Conservation (phyloP, 2,113 vertebrate species). For the Gobio gobio region DNA sequence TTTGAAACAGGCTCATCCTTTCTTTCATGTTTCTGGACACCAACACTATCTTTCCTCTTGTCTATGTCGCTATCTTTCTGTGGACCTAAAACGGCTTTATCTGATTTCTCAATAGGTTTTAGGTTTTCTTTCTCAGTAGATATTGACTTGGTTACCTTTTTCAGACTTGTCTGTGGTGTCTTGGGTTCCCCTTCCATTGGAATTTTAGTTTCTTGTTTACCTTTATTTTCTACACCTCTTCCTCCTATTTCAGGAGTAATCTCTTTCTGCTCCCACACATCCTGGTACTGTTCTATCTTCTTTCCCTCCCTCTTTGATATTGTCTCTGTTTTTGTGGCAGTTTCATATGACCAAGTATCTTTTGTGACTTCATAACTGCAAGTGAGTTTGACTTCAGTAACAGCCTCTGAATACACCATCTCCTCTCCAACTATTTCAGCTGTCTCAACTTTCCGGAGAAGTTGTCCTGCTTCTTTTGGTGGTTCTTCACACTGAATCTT, state of each 20-base stretch:
- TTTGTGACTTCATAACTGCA: constrained; percentile 61
- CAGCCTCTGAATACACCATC: constrained; percentile 49
- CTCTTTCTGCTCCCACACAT: constrained; percentile 51
- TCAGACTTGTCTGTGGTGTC: constrained; percentile 49
- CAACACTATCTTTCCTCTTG: constrained; percentile 47
- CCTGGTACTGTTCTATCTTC: constrained; percentile 38
- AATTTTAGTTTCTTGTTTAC: constrained; percentile 57
- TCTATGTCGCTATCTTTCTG: constrained; percentile 50
- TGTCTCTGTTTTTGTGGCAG: constrained; percentile 55
- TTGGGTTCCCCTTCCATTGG: constrained; percentile 56
- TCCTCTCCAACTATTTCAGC: constrained; percentile 52
- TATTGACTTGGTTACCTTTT: constrained; percentile 63
- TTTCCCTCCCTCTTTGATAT: constrained; percentile 49
- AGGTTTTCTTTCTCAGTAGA: constrained; percentile 61
- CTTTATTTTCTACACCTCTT: constrained; percentile 46
- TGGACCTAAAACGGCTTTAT: constrained; percentile 47
- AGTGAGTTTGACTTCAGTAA: constrained; percentile 52
- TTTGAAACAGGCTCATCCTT: constrained; percentile 49
- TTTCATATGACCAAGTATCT: constrained; percentile 39
- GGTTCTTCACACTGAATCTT: constrained; percentile 65
- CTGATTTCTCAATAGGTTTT: constrained; percentile 66
- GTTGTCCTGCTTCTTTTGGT: constrained; percentile 56
- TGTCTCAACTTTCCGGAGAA: constrained; percentile 59
- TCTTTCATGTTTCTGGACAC: constrained; percentile 46
- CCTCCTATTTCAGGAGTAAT: neutral